Evolutionary conservation across 2,888 invertebrate genomes (phyloP).

Genomic region (Nematopogon swammerdamellus): DNA sequence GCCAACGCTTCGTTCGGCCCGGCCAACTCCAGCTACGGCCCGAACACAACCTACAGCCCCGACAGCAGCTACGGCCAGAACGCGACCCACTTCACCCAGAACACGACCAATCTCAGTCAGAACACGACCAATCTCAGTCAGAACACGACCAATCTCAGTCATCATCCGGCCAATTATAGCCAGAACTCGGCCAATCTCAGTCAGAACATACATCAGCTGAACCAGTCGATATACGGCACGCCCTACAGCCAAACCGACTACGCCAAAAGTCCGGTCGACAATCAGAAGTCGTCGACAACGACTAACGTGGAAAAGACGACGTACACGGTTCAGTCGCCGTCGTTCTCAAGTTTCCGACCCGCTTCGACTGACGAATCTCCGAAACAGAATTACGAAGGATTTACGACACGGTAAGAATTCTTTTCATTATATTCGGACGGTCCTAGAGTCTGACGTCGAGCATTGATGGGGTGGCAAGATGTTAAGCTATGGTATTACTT

Average conservation of each 20-base stretch:
- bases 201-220: slow-evolving; percentile 26
- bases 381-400: slow-evolving; percentile 61
- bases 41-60: slow-evolving; percentile 42
- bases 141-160: slow-evolving; percentile 15
- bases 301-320: slow-evolving; percentile 25
- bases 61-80: slow-evolving; percentile 37
- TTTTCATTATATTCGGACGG: too few relatives aligned
- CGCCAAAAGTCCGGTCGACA: slow-evolving; percentile 2
- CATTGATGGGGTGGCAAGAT: too few relatives aligned
- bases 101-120: slow-evolving; percentile 3
- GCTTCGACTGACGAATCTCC: slow-evolving; percentile 25
- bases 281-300: slow-evolving; percentile 11
- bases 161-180: slow-evolving; percentile 5
- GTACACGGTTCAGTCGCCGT: slow-evolving; percentile 32
- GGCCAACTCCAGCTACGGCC: slow-evolving; percentile 33
- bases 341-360: slow-evolving; percentile 43
- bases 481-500: too few relatives aligned
- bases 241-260: slow-evolving; percentile 7
- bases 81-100: slow-evolving; percentile 15
- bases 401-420: slow-evolving; percentile 58
- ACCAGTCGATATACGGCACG: slow-evolving; percentile 28
- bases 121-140: slow-evolving; percentile 18
- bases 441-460: too few relatives aligned
- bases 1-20: slow-evolving; percentile 13
- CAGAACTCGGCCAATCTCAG: slow-evolving; percentile 16